A percentile compares a stretch with the other conserved stretches of the same genome.
Evolutionary conservation across 2,113 vertebrate genomes (phyloP).

Genomic region (Indri indri): DNA sequence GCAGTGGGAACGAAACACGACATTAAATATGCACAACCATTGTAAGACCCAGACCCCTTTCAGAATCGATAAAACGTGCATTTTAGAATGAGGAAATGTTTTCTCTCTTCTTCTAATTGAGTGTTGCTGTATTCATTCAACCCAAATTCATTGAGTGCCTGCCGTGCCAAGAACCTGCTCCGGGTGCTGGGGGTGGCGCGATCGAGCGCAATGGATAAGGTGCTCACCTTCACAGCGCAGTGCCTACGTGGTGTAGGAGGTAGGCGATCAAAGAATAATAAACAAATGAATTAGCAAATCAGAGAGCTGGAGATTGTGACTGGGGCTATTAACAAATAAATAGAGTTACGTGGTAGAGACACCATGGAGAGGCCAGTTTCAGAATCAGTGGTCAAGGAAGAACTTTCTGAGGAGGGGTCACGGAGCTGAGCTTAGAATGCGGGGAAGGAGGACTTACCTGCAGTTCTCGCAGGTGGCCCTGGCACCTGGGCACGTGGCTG

Average conservation of each 20-base stretch:
- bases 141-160: background rate
- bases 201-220: background rate
- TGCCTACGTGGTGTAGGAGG: background rate
- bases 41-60: background rate
- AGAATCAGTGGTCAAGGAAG: background rate
- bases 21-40: no score
- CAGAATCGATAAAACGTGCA: background rate
- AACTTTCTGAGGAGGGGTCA: background rate
- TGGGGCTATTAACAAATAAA: background rate
- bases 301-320: background rate
- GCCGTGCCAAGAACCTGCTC: background rate
- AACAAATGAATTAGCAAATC: background rate
- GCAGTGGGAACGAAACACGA: background rate
- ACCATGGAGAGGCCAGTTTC: background rate
- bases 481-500: background rate
- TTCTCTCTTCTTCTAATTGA: background rate
- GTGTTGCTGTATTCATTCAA: background rate
- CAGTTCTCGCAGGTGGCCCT: background rate
- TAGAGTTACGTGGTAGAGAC: background rate
- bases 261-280: background rate
- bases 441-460: background rate
- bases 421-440: background rate
- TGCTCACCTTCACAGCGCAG: background rate
- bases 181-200: no score
- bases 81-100: background rate